Evolutionary conservation across 2,888 invertebrate genomes (phyloP).

Genomic region (Melanostoma mellinum): DNA sequence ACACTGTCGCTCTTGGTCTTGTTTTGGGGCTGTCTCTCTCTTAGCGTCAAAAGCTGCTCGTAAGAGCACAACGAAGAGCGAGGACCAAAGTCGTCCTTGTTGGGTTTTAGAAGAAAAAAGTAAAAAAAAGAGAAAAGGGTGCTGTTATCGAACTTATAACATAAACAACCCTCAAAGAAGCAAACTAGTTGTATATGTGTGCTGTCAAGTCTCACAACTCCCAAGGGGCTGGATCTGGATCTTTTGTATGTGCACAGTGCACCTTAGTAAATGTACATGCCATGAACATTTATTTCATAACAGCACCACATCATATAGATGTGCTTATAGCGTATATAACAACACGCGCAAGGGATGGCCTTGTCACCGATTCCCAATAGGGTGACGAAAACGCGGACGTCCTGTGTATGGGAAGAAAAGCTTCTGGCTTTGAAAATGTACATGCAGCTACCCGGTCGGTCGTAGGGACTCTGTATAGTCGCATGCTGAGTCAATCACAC

Average conservation of each 20-base stretch:
- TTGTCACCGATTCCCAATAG: constrained; percentile 65
- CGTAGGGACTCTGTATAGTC: constrained; percentile 45
- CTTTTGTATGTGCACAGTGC: constrained; percentile 48
- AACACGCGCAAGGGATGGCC: constrained; percentile 49
- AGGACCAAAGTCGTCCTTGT: constrained; percentile 5
- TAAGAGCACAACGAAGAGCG: constrained; percentile 49
- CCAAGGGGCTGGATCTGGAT: constrained; percentile 74
- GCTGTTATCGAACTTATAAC: constrained; percentile 26
- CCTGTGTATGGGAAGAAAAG: constrained; percentile 52
- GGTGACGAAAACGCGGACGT: constrained; percentile 53
- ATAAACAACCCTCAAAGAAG: constrained; percentile 47
- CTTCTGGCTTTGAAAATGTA: constrained; percentile 37
- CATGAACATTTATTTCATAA: constrained; percentile 14
- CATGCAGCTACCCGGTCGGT: constrained; percentile 6
- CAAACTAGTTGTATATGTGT: constrained; percentile 25
- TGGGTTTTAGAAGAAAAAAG: background rate
- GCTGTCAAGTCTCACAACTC: constrained; percentile 56
- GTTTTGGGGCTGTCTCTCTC: constrained; percentile 41
- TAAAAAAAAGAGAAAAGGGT: constrained; percentile 56
- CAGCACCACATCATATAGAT: constrained; percentile 30
- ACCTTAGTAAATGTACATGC: constrained; percentile 44
- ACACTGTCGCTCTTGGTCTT: constrained; percentile 40
- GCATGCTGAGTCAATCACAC: constrained; percentile 59
- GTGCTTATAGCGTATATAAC: background rate
- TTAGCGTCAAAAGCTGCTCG: constrained; percentile 50